Evolutionary conservation across 92 coral and sea anemone genomes (phyloP), one percentile per base, ranked within the genome.

Genomic region (Ricordea florida): DNA sequence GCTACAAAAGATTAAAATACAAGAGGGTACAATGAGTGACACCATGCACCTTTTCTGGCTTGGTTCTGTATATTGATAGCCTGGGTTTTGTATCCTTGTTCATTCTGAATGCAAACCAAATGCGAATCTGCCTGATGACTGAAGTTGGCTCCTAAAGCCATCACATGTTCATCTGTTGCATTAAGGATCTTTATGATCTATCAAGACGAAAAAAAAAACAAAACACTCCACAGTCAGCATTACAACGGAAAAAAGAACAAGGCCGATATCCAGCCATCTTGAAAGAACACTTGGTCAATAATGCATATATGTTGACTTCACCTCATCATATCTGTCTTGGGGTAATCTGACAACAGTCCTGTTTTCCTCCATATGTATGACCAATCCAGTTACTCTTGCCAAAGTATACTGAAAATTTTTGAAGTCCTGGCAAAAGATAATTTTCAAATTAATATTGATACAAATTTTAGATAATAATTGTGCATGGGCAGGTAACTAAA

Each of bases 251-350:
- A 22, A 36, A 15, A 37, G 53, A n/a, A n/a, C n/a, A n/a, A n/a
- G n/a, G n/a, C n/a, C n/a, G n/a, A n/a, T n/a, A n/a, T n/a, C n/a
- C n/a, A n/a, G n/a, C n/a, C n/a, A n/a, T n/a, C n/a, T n/a, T n/a
- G n/a, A n/a, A n/a, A n/a, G n/a, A n/a, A n/a, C n/a, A n/a, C n/a
- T n/a, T n/a, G n/a, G n/a, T n/a, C n/a, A n/a, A n/a, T n/a, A n/a
- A n/a, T n/a, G n/a, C n/a, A n/a, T n/a, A 26, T 40, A 3, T 37
- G 10, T 23, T 18, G 6, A 41, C 20, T 16, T 36, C 59, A 94
- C 98, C 97, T 94, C 98, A 18, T 94, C 98, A 62, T 91, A 94
- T 53, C 98, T 78, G 71, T 94, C 96, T 72, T 94, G 98, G 36
- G 98, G 98, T n/a, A 94, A 30, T 56, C 79, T 85, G 28, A 91